These are phyloP conservation scores for Pachydiplax longipennis DNA, from an alignment of 2,888 invertebrate genomes.

Conservation along the genomic window DNA sequence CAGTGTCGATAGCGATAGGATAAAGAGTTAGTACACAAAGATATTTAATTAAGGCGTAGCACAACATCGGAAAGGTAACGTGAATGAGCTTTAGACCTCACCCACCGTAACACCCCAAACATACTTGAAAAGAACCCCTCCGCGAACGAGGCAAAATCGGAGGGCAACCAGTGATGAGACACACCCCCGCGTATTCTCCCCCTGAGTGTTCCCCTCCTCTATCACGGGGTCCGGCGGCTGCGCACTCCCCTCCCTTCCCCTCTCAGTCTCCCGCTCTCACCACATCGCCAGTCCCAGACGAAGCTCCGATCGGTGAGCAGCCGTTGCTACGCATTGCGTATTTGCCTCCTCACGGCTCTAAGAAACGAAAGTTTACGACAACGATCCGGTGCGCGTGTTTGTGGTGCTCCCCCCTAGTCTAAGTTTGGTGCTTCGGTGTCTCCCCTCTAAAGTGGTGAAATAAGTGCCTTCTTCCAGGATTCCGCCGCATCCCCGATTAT, in stretches of 20 bases:
- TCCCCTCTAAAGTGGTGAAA: neutral
- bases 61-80: too few species aligned
- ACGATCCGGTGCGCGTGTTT: neutral
- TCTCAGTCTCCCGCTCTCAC: neutral
- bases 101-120: neutral
- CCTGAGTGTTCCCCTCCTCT: neutral
- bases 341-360: neutral
- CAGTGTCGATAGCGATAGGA: too few species aligned
- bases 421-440: neutral
- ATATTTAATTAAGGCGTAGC: too few species aligned
- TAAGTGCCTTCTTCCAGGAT: neutral
- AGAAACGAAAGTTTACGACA: neutral
- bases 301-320: neutral
- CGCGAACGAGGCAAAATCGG: neutral
- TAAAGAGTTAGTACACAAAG: neutral
- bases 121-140: neutral
- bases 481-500: neutral
- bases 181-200: neutral
- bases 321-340: neutral
- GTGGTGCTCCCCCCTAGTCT: neutral
- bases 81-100: neutral
- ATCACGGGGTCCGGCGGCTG: neutral
- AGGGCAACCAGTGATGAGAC: neutral
- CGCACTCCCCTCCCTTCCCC: neutral
- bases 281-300: slow-evolving; percentile 11